A percentile compares a stretch with the other conserved stretches of the same genome.
Evolutionary conservation across 2,888 invertebrate species (phyloP).

Genomic region (Hypena proboscidalis): DNA sequence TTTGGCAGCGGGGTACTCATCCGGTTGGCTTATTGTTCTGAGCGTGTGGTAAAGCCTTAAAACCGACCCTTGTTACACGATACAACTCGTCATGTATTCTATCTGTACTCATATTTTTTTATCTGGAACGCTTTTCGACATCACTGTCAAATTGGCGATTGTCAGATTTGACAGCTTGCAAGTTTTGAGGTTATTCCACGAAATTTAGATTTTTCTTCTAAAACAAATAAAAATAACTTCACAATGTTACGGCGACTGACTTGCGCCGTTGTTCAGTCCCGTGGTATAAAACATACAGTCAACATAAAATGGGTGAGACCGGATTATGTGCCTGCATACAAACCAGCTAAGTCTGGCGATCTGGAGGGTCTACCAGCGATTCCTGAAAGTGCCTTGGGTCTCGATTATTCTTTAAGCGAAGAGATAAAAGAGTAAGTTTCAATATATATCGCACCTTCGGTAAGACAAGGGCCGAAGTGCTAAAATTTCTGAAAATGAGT

Average conservation of each 20-base stretch:
- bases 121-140: no score
- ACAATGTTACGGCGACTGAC: slow-evolving; percentile 68
- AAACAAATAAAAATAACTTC: slow-evolving; percentile 6
- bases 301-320: slow-evolving; percentile 93
- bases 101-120: no score
- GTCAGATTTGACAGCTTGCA: background rate
- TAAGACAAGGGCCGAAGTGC: no score
- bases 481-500: no score
- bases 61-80: no score
- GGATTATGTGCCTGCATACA: slow-evolving; percentile 86
- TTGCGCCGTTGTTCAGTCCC: slow-evolving; percentile 70
- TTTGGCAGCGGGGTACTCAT: no score
- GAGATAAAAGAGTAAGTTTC: slow-evolving; percentile 88
- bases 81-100: no score
- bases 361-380: slow-evolving; percentile 83
- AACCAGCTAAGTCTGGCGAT: slow-evolving; percentile 90
- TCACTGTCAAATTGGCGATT: background rate
- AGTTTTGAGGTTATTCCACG: slow-evolving; percentile 37
- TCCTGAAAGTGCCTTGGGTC: slow-evolving; percentile 77
- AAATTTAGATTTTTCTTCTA: no score
- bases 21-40: no score
- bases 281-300: slow-evolving; percentile 88
- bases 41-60: no score
- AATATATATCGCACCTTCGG: no score
- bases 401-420: slow-evolving; percentile 85